Evolutionary conservation across 2,888 invertebrate genomes (phyloP).

Genomic region (Polydrusus cervinus): DNA sequence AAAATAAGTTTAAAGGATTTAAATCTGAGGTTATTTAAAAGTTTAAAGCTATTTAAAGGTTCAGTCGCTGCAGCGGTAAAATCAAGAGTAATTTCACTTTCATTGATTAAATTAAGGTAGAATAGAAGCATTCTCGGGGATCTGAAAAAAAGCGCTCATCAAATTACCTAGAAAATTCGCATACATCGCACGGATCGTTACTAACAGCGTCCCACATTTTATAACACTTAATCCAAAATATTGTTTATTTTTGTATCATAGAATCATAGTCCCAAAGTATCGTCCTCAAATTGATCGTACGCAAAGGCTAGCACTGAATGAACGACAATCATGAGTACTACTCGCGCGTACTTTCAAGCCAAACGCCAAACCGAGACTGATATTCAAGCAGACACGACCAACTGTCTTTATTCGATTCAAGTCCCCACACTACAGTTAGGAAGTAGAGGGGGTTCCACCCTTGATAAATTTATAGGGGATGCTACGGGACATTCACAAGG

Average conservation of each 20-base stretch:
- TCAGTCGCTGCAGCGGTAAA: constrained; percentile 7
- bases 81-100: constrained; percentile 44
- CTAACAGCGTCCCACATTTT: constrained; percentile 68
- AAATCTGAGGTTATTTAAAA: constrained; percentile 29
- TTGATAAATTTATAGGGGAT: constrained; percentile 56
- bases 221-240: constrained; percentile 46
- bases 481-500: constrained; percentile 46
- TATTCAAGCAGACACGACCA: constrained; percentile 36
- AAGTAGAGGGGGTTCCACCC: constrained; percentile 58
- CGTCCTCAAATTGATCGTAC: constrained; percentile 13
- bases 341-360: constrained; percentile 22
- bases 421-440: constrained; percentile 54
- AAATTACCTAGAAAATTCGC: constrained; percentile 70
- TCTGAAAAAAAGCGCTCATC: constrained; percentile 10
- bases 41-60: constrained; percentile 39
- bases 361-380: constrained; percentile 36
- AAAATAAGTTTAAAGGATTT: background rate
- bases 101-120: constrained; percentile 25
- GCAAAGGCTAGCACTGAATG: constrained; percentile 29
- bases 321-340: constrained; percentile 36
- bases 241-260: constrained; percentile 39
- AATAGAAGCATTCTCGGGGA: background rate
- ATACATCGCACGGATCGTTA: constrained; percentile 69
- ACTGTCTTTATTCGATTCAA: constrained; percentile 51
- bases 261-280: constrained; percentile 41